Evolutionary conservation across 2,888 invertebrate species (phyloP), one percentile per base, ranked within the genome.

Genomic region (Trichacis sp.): DNA sequence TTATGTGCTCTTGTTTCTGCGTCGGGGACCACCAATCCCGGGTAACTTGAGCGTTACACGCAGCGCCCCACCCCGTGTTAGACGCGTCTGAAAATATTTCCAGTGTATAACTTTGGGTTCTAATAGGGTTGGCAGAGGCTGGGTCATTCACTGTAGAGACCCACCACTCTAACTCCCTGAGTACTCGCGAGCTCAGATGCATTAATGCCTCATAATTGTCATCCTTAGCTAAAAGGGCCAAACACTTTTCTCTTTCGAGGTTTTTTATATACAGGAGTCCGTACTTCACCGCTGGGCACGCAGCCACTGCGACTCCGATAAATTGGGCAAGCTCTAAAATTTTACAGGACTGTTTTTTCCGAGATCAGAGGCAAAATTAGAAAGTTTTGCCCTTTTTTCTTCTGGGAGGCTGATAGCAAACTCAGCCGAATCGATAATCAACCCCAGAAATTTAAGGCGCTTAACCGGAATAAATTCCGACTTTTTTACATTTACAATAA

Each of bases 11-110:
- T 5, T 5, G 1, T 29, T 38, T 57, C 30, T 63, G 48, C 15
- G 4, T 1, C 1, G 1, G 9, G 4, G 20, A 29, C 57, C 63
- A 57, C 33, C 51, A 63, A 12, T 45, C 57, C 33, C 52, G 45
- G 1, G 53, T 30, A 20, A 9, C 38, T 19, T 20, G 1, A 1
- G 14, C 38, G 1, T 51, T 8, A 11, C 45, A 50, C 36, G 2
- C 24, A 36, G 30, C 14, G 1, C 50, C 50, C 50, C 50, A 57
- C 2, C 57, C 50, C 1, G 36, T 48, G 1, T 33, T 33, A 1
- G 64, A 65, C 8, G 70, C 68, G 42, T 69, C 49, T 17, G 61
- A 9, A 18, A 62, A 62, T 14, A 62, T 56, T 29, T 12, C 51
- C 2, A 55, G 9, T 8, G 18, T 11, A 18, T 29, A 61, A 18